A percentile compares a stretch with the other conserved stretches of the same genome.
phyloP scores from a whole-genome alignment of 35 echinoderm and acorn worm species.

The Diadema setosum region DNA sequence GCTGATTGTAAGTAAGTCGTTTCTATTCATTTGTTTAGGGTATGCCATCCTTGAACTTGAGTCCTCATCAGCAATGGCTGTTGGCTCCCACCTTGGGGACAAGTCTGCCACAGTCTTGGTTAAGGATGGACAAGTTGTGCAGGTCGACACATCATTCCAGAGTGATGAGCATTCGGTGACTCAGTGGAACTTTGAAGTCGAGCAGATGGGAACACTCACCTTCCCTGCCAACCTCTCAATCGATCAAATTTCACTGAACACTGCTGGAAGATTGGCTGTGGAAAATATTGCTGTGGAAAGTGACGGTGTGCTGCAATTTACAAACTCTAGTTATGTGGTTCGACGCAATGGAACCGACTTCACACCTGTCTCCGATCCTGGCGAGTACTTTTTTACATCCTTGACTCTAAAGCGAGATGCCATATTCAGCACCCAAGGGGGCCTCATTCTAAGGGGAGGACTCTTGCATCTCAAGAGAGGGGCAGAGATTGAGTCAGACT shows the following conservation, averaged over 20 bases:
- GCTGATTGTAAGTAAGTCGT: no score
- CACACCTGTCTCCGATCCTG: neutral
- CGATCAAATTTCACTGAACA: conserved; percentile 46
- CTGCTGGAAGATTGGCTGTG: conserved; percentile 47
- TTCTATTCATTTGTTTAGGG: conserved; percentile 20
- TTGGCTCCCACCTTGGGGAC: conserved; percentile 50
- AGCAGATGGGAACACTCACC: neutral
- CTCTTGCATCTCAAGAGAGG: conserved; percentile 66
- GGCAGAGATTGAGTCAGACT: conserved; percentile 45
- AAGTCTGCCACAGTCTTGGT: conserved; percentile 52
- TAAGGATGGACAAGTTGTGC: conserved; percentile 11
- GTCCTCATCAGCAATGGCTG: neutral
- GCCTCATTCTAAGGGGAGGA: conserved; percentile 44
- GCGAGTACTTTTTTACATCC: conserved; percentile 52
- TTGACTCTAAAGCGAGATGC: conserved; percentile 58
- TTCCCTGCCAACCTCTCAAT: conserved; percentile 56
- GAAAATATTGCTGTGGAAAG: conserved; percentile 56
- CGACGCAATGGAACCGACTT: conserved; percentile 22
- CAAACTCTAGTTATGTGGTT: neutral
- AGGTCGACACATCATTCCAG: conserved; percentile 17
- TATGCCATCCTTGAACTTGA: conserved; percentile 32
- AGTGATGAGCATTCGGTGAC: conserved; percentile 12
- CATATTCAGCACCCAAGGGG: neutral
- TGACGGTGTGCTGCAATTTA: conserved; percentile 23
- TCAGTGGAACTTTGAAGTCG: conserved; percentile 41